Percentiles rank a stretch among this genome's conserved stretches.
These are phyloP conservation scores for Sebastes trivittatus DNA, from an alignment of 2,797 vertebrate species.

Conservation along the genomic window DNA sequence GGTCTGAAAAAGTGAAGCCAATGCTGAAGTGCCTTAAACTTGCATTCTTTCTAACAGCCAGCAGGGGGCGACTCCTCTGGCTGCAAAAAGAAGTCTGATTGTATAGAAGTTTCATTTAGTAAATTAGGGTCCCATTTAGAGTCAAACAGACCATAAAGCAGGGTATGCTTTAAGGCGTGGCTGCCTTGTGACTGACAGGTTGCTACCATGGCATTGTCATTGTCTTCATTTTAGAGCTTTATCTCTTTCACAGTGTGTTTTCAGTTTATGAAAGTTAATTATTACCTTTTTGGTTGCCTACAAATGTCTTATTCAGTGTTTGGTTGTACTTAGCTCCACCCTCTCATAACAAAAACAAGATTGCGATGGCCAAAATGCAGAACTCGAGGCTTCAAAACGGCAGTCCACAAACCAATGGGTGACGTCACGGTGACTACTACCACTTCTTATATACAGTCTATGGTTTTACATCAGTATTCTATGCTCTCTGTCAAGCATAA, in stretches of 20 bases:
- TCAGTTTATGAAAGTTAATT: too few species aligned
- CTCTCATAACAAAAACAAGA: too few species aligned
- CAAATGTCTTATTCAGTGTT: too few species aligned
- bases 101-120: not conserved
- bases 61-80: not conserved
- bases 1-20: not conserved
- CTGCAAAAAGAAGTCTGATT: not conserved
- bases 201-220: too few species aligned
- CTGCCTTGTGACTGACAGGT: too few species aligned
- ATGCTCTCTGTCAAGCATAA: not conserved
- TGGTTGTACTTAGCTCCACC: too few species aligned
- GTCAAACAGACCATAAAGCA: too few species aligned
- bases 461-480: not conserved
- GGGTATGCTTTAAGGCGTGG: rapidly evolving
- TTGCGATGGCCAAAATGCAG: too few species aligned
- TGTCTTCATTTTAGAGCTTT: too few species aligned
- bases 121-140: rapidly evolving
- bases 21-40: not conserved
- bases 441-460: not conserved
- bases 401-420: not conserved
- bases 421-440: not conserved
- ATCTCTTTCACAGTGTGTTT: too few species aligned
- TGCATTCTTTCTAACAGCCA: not conserved
- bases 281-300: too few species aligned
- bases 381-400: not conserved